Evolutionary conservation across 2,888 invertebrate species (phyloP).

Genomic region (Caenorhabditis imperialis): DNA sequence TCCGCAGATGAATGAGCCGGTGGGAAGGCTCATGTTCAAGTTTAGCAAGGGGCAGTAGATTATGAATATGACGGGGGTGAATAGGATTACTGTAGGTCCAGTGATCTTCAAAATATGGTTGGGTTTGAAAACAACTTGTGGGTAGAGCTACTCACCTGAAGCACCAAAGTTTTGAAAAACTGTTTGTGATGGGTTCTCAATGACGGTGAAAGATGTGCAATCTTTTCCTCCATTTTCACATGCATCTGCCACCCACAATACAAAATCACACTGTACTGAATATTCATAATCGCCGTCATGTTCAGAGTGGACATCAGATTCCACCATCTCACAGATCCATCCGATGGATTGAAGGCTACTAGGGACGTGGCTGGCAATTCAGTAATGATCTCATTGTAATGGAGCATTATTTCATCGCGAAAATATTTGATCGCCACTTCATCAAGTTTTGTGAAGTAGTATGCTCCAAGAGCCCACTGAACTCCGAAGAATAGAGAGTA

Average conservation of each 20-base stretch:
- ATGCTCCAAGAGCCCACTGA: too few species aligned
- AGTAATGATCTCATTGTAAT: too few species aligned
- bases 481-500: too few species aligned
- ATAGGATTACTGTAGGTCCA: neutral
- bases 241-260: constrained; percentile 8
- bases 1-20: too few species aligned
- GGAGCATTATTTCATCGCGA: too few species aligned
- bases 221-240: neutral
- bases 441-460: too few species aligned
- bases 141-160: too few species aligned
- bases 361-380: too few species aligned
- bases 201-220: neutral
- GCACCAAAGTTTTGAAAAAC: constrained; percentile 7
- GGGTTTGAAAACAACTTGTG: too few species aligned
- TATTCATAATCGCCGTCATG: neutral
- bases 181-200: neutral
- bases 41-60: neutral
- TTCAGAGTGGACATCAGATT: neutral
- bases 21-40: neutral
- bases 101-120: too few species aligned
- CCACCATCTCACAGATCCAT: neutral
- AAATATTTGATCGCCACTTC: too few species aligned
- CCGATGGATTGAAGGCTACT: too few species aligned
- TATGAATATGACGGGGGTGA: neutral
- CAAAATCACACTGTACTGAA: constrained; percentile 1